Evolutionary conservation across 2,797 vertebrate species (phyloP).

Genomic region (Chiroxiphia lanceolata): DNA sequence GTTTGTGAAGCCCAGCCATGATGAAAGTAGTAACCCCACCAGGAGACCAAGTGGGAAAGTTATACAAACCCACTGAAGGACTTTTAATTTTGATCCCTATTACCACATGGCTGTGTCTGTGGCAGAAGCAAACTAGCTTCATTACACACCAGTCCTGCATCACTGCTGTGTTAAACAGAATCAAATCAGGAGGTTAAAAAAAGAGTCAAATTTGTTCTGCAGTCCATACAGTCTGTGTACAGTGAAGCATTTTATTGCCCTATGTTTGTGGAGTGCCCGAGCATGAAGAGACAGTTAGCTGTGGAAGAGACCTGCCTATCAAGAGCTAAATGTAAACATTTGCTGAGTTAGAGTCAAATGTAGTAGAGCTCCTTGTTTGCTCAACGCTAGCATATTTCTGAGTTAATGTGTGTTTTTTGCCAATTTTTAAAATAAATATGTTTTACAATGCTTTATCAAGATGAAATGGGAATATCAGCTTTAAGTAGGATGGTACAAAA

Average conservation of each 20-base stretch:
- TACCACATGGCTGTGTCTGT: not conserved
- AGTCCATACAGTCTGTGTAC: not conserved
- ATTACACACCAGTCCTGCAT: not conserved
- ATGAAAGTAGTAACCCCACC: not conserved
- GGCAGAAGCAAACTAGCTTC: not conserved
- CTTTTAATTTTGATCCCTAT: not conserved
- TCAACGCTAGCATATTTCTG: not conserved
- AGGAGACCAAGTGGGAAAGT: not conserved
- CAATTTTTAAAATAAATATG: constrained; percentile 5
- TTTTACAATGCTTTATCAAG: not conserved
- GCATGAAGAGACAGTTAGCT: not conserved
- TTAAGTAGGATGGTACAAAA: constrained; percentile 10
- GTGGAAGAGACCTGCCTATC: not conserved
- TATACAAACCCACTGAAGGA: not conserved
- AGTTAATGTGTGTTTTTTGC: not conserved
- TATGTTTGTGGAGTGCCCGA: not conserved
- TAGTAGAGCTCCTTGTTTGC: not conserved
- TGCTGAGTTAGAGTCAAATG: not conserved
- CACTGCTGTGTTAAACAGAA: not conserved
- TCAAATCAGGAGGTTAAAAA: not conserved
- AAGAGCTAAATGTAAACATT: not conserved
- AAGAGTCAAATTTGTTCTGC: not conserved
- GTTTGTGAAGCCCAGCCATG: too few relatives aligned
- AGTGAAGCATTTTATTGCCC: not conserved
- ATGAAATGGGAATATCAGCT: not conserved